Evolutionary conservation across 1,140 invertebrate species (phyloP), one percentile per base, ranked within the genome.

Genomic region (Drosophila sulfurigaster): DNA sequence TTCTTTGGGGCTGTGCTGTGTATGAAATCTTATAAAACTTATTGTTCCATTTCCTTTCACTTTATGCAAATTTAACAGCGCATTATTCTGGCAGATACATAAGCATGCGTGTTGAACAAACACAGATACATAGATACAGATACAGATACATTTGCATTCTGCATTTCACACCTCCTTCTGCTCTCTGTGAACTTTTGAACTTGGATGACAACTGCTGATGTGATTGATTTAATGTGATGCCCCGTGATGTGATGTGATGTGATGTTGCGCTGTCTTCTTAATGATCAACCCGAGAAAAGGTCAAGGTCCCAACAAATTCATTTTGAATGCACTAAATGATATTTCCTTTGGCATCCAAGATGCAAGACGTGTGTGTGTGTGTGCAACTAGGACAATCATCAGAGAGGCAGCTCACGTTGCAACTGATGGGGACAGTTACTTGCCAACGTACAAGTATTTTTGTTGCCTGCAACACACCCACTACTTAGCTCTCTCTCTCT

Each of bases 11-110:
- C 15, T 10, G n/a, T 41, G 7, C 13, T 60, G 66, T 49, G 63
- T 62, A 45, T 51, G 48, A 63, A 82, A 73, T 83, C 73, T 68
- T 89, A 73, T 89, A 73, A 73, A 85, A 89, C 85, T 72, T 88
- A 88, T 90, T 89, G 85, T 85, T 81, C 66, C 78, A 79, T 89
- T 89, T 90, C 86, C 86, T 79, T 85, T 81, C 71, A 81, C 81
- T 85, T 85, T 89, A 88, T 88, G 85, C 67, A 88, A 89, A 89
- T 88, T 88, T 75, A 81, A 85, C 57, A 79, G 67, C 79, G 74
- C 79, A 78, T 79, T 88, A 78, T 82, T 79, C 82, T 66, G 45
- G 54, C 11, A 65, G 16, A 65, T 41, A 59, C 28, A 66, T 8
- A 35, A 45, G 63, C 63, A 49, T 60, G 43, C 52, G 38, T 65